A percentile compares a stretch with the other conserved stretches of the same genome.
Conservation (phyloP, 1,140 invertebrate species). For the Idris sp. region DNA sequence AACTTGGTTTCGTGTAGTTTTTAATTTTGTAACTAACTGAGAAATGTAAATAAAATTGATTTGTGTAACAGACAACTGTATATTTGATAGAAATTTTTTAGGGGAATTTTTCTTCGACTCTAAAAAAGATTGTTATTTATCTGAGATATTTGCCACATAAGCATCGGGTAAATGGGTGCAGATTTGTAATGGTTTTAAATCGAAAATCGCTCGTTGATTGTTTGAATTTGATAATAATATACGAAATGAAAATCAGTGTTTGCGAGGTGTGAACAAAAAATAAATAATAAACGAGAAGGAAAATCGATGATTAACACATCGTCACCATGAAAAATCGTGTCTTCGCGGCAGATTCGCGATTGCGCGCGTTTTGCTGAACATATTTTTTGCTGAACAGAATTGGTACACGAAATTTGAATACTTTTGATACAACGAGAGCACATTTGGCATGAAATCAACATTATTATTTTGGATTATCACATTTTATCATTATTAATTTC, state of each 20-base stretch:
- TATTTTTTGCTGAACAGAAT: slow-evolving; percentile 15
- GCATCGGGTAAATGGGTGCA: slow-evolving; percentile 11
- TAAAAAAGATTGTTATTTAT: slow-evolving; percentile 35
- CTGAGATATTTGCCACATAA: slow-evolving; percentile 16
- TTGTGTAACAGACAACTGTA: no score
- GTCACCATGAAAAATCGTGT: slow-evolving; percentile 42
- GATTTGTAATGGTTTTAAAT: neutral
- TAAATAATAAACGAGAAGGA: no score
- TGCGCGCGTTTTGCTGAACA: slow-evolving; percentile 27
- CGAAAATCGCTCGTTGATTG: neutral
- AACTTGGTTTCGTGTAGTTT: no score
- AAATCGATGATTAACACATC: no score
- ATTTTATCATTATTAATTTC: no score
- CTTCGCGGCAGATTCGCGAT: slow-evolving; percentile 25
- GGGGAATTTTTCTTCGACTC: slow-evolving; percentile 38
- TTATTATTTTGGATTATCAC: slow-evolving; percentile 1
- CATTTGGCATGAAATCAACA: slow-evolving; percentile 14
- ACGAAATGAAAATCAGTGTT: neutral
- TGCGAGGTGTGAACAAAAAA: no score
- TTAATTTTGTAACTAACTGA: no score
- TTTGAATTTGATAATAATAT: neutral
- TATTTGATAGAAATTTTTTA: slow-evolving; percentile 14
- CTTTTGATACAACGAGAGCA: slow-evolving; percentile 42
- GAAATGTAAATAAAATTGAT: no score
- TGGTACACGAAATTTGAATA: slow-evolving; percentile 27